These are phyloP conservation scores for Hemibagrus guttatus DNA, from an alignment of 2,797 vertebrate species.

Conservation along the genomic window DNA sequence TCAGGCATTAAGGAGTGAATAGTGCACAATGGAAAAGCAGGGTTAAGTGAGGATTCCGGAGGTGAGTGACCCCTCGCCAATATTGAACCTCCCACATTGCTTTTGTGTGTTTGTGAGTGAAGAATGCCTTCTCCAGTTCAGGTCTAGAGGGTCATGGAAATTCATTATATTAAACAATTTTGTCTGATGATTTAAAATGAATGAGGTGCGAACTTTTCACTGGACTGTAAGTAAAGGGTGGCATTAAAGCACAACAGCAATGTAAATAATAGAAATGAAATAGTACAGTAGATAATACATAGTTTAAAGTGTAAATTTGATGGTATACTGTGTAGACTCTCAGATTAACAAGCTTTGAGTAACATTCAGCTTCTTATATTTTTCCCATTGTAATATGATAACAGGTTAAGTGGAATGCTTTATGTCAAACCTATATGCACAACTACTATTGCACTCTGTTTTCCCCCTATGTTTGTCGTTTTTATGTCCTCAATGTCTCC, in stretches of 20 bases:
- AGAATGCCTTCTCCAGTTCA: not conserved
- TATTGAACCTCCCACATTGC: constrained; percentile 33
- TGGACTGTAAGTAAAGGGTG: not conserved
- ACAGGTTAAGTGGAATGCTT: not conserved
- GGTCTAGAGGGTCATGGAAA: not conserved
- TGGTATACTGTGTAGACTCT: not conserved
- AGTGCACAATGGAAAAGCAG: constrained; percentile 48
- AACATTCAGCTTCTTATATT: not conserved
- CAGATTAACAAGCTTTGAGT: not conserved
- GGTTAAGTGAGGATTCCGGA: constrained; percentile 50
- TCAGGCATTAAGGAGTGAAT: constrained; percentile 32
- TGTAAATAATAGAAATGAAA: not conserved
- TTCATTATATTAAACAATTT: not conserved
- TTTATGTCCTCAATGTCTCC: not conserved
- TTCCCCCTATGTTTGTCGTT: not conserved
- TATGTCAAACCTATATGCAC: not conserved
- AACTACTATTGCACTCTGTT: not conserved
- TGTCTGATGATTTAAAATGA: not conserved
- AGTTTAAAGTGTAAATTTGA: not conserved
- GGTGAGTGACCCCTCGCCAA: constrained; percentile 51
- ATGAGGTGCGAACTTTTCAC: not conserved
- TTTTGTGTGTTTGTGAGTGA: constrained; percentile 21
- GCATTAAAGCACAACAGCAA: not conserved
- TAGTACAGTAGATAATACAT: not conserved
- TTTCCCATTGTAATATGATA: not conserved